These are phyloP conservation scores for Bryconaethiops microstoma DNA, from an alignment of 2,797 vertebrate species.

Conservation along the genomic window DNA sequence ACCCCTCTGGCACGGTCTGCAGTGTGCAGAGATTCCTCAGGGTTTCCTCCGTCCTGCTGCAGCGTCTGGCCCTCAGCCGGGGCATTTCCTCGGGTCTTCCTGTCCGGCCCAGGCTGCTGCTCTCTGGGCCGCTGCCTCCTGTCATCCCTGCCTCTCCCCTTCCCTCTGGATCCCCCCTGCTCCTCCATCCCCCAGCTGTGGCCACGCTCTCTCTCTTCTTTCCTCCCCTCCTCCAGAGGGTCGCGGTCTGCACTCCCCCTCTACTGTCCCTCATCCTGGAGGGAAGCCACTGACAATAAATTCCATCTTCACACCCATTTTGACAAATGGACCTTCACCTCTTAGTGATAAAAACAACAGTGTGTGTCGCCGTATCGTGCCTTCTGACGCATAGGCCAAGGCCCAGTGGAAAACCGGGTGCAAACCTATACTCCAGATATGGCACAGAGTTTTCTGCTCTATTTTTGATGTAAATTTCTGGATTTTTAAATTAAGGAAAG, in stretches of 20 bases:
- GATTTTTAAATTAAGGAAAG: too few relatives aligned
- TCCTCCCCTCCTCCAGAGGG: conserved; percentile 70
- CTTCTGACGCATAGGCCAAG: conserved; percentile 9
- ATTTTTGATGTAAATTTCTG: too few relatives aligned
- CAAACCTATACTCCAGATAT: neutral
- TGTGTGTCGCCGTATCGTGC: conserved; percentile 52
- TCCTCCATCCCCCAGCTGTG: conserved; percentile 68
- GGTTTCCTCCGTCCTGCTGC: conserved; percentile 79
- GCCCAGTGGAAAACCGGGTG: conserved; percentile 25
- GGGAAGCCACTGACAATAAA: conserved; percentile 84
- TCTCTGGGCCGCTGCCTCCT: conserved; percentile 70
- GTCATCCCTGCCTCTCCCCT: conserved; percentile 67
- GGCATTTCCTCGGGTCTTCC: conserved; percentile 78
- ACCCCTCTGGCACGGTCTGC: conserved; percentile 67
- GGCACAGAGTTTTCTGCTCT: neutral
- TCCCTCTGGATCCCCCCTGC: conserved; percentile 58
- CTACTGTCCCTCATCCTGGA: conserved; percentile 74
- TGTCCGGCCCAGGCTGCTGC: conserved; percentile 68
- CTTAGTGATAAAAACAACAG: conserved; percentile 72
- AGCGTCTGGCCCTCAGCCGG: conserved; percentile 72
- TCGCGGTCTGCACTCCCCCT: conserved; percentile 61
- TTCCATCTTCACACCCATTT: conserved; percentile 84
- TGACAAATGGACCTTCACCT: conserved; percentile 79
- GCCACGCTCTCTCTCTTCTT: conserved; percentile 66
- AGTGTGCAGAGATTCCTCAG: conserved; percentile 75